Evolutionary conservation across 2,113 vertebrate species (phyloP).

Genomic region (Burhinus oedicnemus): DNA sequence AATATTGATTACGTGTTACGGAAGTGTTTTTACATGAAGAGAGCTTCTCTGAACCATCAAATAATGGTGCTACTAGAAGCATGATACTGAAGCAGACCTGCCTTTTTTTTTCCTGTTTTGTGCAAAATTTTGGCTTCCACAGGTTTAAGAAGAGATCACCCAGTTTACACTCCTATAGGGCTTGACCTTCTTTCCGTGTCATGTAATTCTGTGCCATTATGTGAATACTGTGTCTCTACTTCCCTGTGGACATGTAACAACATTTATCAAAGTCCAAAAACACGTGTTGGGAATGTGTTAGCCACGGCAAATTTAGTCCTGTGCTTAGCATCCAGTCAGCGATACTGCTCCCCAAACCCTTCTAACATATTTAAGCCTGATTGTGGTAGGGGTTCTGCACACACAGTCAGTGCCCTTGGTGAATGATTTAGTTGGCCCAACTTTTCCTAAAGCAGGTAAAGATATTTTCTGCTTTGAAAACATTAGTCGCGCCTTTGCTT

Average conservation of each 20-base stretch:
- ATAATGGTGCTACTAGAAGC: background rate
- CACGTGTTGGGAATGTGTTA: background rate
- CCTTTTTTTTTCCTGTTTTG: background rate
- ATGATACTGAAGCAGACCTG: background rate
- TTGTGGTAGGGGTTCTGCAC: background rate
- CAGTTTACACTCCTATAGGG: background rate
- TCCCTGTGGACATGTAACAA: background rate
- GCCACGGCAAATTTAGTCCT: background rate
- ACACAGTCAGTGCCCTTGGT: fast-evolving
- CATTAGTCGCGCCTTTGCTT: background rate
- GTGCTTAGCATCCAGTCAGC: background rate
- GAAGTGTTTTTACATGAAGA: background rate
- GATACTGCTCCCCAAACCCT: background rate
- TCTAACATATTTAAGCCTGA: background rate
- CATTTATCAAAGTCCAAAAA: background rate
- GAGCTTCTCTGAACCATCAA: background rate
- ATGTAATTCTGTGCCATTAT: background rate
- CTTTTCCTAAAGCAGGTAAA: background rate
- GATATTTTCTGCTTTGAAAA: background rate
- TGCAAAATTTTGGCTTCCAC: background rate
- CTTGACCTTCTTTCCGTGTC: background rate
- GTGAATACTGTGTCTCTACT: background rate
- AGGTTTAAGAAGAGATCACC: background rate
- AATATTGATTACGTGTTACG: background rate
- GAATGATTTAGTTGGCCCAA: background rate